These are phyloP conservation scores for Carollia perspicillata DNA, from an alignment of 2,113 vertebrate genomes.

Conservation along the genomic window DNA sequence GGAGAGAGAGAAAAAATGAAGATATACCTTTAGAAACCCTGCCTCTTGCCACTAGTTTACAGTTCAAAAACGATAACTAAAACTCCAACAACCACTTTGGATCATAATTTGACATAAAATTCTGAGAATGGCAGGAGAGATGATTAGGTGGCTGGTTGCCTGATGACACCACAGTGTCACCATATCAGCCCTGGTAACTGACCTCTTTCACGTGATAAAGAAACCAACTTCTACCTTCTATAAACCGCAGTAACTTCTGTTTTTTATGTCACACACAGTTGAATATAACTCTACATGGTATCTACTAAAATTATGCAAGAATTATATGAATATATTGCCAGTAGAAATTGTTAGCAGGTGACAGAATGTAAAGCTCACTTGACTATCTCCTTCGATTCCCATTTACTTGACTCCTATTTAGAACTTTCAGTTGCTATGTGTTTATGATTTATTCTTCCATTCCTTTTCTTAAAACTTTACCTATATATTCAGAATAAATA, in stretches of 20 bases:
- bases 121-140: neutral
- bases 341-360: neutral
- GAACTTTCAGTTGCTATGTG: neutral
- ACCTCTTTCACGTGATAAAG: neutral
- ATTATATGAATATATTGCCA: neutral
- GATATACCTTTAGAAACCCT: neutral
- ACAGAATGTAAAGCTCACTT: neutral
- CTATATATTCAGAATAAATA: neutral
- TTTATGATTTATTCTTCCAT: neutral
- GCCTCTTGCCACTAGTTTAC: neutral
- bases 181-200: neutral
- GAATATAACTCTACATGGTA: neutral
- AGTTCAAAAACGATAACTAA: neutral
- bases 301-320: neutral
- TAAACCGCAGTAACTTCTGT: neutral
- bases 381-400: neutral
- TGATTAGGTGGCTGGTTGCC: neutral
- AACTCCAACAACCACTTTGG: neutral
- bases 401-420: neutral
- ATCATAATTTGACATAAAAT: neutral
- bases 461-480: neutral
- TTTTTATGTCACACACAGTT: neutral
- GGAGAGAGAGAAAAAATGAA: neutral
- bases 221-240: neutral
- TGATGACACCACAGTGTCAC: neutral